Conservation (phyloP, 2,888 invertebrate genomes). For the Eremobia ochroleuca region DNA sequence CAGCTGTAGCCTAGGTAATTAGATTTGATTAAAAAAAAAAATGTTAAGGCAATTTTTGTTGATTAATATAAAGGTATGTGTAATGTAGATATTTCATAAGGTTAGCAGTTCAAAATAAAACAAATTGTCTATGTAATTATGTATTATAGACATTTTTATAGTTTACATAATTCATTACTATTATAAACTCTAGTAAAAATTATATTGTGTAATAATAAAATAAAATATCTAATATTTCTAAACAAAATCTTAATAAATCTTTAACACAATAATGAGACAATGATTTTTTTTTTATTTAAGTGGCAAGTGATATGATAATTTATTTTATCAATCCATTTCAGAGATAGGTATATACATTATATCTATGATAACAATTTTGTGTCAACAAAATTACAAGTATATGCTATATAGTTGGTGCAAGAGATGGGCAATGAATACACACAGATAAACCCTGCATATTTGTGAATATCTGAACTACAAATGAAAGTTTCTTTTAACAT, state of each 20-base stretch:
- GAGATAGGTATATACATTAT: slow-evolving; percentile 77
- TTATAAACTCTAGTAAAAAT: slow-evolving; percentile 85
- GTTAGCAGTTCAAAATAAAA: slow-evolving; percentile 75
- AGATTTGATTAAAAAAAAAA: not conserved
- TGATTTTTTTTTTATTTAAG: slow-evolving; percentile 86
- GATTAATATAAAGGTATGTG: not conserved
- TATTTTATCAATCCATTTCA: slow-evolving; percentile 72
- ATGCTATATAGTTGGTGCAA: slow-evolving; percentile 75
- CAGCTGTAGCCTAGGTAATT: not conserved
- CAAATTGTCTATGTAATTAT: slow-evolving; percentile 87
- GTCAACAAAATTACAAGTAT: slow-evolving; percentile 75
- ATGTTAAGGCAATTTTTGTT: not conserved
- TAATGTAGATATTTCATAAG: slow-evolving; percentile 5
- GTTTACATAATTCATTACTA: slow-evolving; percentile 89
- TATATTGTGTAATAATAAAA: slow-evolving; percentile 79
- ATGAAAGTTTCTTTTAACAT: slow-evolving; percentile 68
- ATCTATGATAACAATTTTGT: slow-evolving; percentile 76
- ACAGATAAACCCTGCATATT: slow-evolving; percentile 80
- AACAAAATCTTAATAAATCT: slow-evolving; percentile 79
- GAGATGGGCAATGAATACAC: slow-evolving; percentile 74
- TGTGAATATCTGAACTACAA: slow-evolving; percentile 73
- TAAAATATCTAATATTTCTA: slow-evolving; percentile 80
- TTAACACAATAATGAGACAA: slow-evolving; percentile 82
- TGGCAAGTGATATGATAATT: slow-evolving; percentile 92
- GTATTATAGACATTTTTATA: slow-evolving; percentile 91